Conservation (phyloP, 2,888 invertebrate species). For the Lasioglossum marginatum region DNA sequence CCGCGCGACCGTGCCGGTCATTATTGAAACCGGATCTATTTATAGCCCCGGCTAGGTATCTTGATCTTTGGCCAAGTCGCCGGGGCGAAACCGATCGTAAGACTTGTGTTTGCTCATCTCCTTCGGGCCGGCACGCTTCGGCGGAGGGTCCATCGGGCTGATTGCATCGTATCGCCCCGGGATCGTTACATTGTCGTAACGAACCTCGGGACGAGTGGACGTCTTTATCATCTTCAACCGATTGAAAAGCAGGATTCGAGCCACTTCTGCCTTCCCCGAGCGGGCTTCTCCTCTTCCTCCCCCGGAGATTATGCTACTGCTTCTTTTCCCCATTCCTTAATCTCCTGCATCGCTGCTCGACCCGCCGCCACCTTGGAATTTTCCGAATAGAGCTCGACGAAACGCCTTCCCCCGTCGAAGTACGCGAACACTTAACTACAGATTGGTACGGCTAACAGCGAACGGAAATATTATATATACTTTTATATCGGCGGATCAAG, state of each 20-base stretch:
- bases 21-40: constrained; percentile 53
- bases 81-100: constrained; percentile 33
- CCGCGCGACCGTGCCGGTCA: constrained; percentile 31
- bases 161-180: constrained; percentile 52
- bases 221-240: constrained; percentile 50
- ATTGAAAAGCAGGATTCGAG: constrained; percentile 48
- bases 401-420: background rate
- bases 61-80: constrained; percentile 59
- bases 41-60: constrained; percentile 51
- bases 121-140: constrained; percentile 32
- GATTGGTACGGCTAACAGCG: background rate
- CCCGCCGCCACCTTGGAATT: background rate
- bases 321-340: background rate
- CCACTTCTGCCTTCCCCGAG: constrained; percentile 25
- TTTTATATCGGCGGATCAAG: background rate
- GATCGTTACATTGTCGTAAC: constrained; percentile 56
- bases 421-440: background rate
- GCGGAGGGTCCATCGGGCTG: constrained; percentile 24
- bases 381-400: background rate
- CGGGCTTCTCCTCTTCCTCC: background rate
- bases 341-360: background rate
- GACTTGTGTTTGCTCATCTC: constrained; percentile 53
- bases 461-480: background rate
- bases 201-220: constrained; percentile 37
- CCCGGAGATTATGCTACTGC: constrained; percentile 4